These are phyloP conservation scores for Ambastaia sidthimunki DNA, from an alignment of 2,797 vertebrate genomes.

Conservation along the genomic window DNA sequence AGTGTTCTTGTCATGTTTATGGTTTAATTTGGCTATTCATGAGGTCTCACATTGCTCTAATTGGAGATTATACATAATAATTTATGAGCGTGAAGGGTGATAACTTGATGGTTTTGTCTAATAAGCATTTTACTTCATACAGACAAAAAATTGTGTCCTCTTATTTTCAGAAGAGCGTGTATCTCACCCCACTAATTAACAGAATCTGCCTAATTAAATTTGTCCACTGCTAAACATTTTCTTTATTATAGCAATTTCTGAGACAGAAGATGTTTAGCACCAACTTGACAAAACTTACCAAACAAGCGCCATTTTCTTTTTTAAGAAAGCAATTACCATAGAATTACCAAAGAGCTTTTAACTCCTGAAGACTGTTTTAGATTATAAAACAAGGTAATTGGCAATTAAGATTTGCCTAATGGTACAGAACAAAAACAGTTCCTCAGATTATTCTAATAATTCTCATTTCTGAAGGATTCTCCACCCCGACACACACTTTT, in stretches of 20 bases:
- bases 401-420: slow-evolving; percentile 83
- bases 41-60: slow-evolving; percentile 2
- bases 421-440: slow-evolving; percentile 70
- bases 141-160: neutral
- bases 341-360: slow-evolving; percentile 74
- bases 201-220: neutral
- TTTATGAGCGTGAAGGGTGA: neutral
- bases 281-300: neutral
- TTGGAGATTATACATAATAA: neutral
- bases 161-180: neutral
- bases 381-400: slow-evolving; percentile 83
- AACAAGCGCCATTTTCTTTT: slow-evolving; percentile 63
- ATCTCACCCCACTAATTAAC: neutral
- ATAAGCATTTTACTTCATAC: neutral
- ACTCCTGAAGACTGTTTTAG: slow-evolving; percentile 76
- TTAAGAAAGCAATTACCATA: slow-evolving; percentile 75
- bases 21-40: neutral
- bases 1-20: slow-evolving; percentile 27
- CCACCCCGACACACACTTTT: neutral
- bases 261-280: neutral
- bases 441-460: slow-evolving; percentile 41
- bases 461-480: slow-evolving; percentile 38
- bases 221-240: neutral
- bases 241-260: neutral
- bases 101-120: neutral